These are phyloP conservation scores for Rostratula benghalensis DNA, from an alignment of 2,113 vertebrate species.

Conservation along the genomic window DNA sequence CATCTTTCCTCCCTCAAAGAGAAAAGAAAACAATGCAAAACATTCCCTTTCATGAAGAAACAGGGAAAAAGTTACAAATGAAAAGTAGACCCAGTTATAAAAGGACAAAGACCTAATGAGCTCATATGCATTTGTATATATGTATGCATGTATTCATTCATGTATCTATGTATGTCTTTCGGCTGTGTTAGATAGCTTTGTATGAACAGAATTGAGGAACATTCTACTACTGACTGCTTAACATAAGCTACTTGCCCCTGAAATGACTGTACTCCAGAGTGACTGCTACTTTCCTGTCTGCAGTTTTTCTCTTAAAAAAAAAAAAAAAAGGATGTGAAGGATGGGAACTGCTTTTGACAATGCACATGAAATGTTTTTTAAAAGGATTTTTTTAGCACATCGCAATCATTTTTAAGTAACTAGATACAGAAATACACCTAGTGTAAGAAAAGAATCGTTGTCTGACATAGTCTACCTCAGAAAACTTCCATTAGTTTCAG, in stretches of 20 bases:
- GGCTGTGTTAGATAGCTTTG: background rate
- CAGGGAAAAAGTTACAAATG: background rate
- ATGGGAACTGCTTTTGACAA: background rate
- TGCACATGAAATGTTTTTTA: fast-evolving
- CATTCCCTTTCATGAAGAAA: background rate
- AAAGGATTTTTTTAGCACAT: background rate
- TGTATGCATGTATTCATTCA: background rate
- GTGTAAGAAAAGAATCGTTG: background rate
- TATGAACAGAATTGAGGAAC: background rate
- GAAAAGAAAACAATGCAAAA: background rate
- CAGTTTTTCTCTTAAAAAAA: background rate
- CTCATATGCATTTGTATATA: background rate
- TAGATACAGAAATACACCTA: background rate
- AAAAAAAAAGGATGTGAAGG: fast-evolving
- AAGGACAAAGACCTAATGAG: background rate
- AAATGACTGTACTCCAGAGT: background rate
- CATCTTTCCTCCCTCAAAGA: background rate
- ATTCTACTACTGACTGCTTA: background rate
- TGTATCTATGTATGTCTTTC: background rate
- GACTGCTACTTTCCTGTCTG: background rate
- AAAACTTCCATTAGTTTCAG: background rate
- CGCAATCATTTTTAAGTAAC: background rate
- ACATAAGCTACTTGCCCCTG: background rate
- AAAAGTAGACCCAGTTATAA: background rate
- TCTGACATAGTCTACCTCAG: background rate